Evolutionary conservation across 2,113 vertebrate genomes (phyloP), one percentile per base, ranked within the genome.

Genomic region (Miniopterus natalensis): DNA sequence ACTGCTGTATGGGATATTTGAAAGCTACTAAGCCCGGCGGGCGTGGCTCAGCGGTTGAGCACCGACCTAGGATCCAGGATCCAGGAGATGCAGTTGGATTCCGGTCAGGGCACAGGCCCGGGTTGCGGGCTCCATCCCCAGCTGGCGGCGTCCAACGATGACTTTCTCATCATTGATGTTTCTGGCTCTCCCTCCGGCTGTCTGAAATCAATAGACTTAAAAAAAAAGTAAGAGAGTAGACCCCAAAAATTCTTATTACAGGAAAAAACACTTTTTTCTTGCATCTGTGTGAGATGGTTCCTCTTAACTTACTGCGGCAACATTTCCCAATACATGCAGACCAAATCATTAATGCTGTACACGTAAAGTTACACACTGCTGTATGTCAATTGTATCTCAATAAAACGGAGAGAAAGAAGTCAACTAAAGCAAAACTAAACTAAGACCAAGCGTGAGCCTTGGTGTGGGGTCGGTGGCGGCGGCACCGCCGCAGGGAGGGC

Each of bases 331-430:
- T 20, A 45, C 42, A 27, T 27, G 36, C 77, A 45, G 71, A 8
- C 55, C 36, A 55, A 45, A 7, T 53, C 36, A 8, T 74, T 27
- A 36, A 65, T 36, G 59, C 27, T 20, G 36, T 14, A 55, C 5
- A 27, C 36, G 55, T 55, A 66, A 75, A 45, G 29, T 36, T 47
- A 36, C 3, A 57, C 7, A 78, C 29, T 25, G 23, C 53, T 36
- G 8, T 6, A 2, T 55, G 27, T 75, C 36, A 45, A 9, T 12
- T n/a, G 1, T 65, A 18, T 31, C 57, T 75, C 49, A 92, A 55
- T n/a, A 66, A 92, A 77, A 66, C 70, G 49, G 29, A 20, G 53
- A 70, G 31, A 80, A 31, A 63, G 93, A 90, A 92, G n/a, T 36
- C 61, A 77, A 2, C 53, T 63, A 36, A 77, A 95, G 21, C 59